A percentile compares a stretch with the other conserved stretches of the same genome.
Conservation (phyloP, 2,113 vertebrate genomes). For the Bos javanicus region DNA sequence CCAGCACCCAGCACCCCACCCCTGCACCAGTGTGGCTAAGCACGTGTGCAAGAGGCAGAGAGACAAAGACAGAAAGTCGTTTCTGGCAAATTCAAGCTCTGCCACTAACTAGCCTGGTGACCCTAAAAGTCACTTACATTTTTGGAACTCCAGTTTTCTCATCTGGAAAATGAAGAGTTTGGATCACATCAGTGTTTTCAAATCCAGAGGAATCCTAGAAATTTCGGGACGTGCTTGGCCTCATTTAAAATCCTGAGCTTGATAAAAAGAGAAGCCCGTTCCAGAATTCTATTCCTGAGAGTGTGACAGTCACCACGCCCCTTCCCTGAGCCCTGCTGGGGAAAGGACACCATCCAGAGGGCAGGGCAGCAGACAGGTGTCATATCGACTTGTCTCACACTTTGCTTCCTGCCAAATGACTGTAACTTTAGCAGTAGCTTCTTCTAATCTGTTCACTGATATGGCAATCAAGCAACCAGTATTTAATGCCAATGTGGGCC, state of each 20-base stretch:
- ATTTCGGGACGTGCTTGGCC: neutral
- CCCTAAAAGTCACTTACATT: neutral
- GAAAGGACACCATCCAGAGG: rapidly evolving
- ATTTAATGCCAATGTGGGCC: neutral
- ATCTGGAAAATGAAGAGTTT: neutral
- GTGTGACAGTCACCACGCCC: rapidly evolving
- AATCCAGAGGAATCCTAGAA: neutral
- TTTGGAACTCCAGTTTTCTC: neutral
- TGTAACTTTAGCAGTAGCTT: neutral
- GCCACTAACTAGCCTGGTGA: neutral
- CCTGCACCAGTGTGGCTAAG: too few relatives aligned
- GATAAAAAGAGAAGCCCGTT: neutral
- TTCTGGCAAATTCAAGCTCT: neutral
- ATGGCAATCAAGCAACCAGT: neutral
- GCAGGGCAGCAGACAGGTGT: rapidly evolving
- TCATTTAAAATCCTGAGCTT: neutral
- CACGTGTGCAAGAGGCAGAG: neutral
- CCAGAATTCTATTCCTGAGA: neutral
- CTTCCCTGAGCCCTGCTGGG: rapidly evolving
- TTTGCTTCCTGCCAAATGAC: neutral
- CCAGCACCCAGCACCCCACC: rapidly evolving
- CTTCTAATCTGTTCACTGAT: neutral
- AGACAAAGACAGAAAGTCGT: neutral
- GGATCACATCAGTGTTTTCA: neutral
- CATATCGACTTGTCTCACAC: rapidly evolving